Percentiles rank a stretch among this genome's conserved stretches.
Evolutionary conservation across 2,797 vertebrate species (phyloP).

Genomic region (Cynodonichthys magdalenae): DNA sequence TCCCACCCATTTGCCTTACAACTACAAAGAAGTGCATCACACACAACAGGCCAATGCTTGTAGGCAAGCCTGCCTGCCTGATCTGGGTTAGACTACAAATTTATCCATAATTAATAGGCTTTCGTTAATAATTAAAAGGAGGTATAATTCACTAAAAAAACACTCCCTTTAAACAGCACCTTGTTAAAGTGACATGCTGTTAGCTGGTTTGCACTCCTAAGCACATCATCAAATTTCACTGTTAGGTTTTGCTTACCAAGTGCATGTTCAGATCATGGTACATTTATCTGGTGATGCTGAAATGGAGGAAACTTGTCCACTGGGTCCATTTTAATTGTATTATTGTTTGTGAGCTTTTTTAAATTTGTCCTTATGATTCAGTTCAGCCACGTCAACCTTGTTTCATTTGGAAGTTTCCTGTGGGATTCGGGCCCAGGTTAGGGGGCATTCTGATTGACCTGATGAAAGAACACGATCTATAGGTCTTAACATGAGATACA

Average conservation of each 20-base stretch:
- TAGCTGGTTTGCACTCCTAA: slow-evolving; percentile 42
- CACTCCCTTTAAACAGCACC: slow-evolving; percentile 42
- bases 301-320: slow-evolving; percentile 26
- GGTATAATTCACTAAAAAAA: slow-evolving; percentile 52
- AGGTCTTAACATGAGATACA: slow-evolving; percentile 37
- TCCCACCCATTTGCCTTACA: slow-evolving; percentile 38
- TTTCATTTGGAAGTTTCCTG: slow-evolving; percentile 21
- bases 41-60: slow-evolving; percentile 62
- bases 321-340: slow-evolving; percentile 44
- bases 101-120: slow-evolving; percentile 78
- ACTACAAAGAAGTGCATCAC: slow-evolving; percentile 52
- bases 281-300: slow-evolving; percentile 38
- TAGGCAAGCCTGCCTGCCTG: slow-evolving; percentile 63
- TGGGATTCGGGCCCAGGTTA: slow-evolving; percentile 23
- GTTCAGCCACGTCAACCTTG: slow-evolving; percentile 22
- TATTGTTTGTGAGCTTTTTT: slow-evolving; percentile 57
- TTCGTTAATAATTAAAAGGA: slow-evolving; percentile 74
- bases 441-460: slow-evolving; percentile 56
- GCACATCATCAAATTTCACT: slow-evolving; percentile 63
- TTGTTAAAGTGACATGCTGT: slow-evolving; percentile 35
- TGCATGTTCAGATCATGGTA: slow-evolving; percentile 39
- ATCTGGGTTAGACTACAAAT: slow-evolving; percentile 67
- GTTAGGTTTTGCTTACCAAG: slow-evolving; percentile 45
- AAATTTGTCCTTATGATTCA: slow-evolving; percentile 38
- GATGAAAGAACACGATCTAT: slow-evolving; percentile 47